phyloP scores from a whole-genome alignment of 2,888 invertebrate genomes.

The Hofmannophila pseudospretella region DNA sequence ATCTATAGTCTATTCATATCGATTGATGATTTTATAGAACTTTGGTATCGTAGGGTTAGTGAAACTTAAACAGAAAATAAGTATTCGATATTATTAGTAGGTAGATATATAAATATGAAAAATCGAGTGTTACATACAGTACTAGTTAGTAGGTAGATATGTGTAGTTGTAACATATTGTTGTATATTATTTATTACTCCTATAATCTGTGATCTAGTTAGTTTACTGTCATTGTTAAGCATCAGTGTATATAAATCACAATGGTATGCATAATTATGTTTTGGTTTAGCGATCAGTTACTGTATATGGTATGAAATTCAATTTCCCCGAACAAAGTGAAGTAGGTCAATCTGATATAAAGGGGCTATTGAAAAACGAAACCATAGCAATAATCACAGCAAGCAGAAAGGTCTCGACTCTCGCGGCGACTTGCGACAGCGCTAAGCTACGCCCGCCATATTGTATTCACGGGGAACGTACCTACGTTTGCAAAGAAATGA shows the following conservation, averaged over 20 bases:
- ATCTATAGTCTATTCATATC: too few species aligned
- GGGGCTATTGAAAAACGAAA: constrained; percentile 72
- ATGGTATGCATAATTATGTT: constrained; percentile 17
- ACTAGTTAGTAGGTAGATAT: too few species aligned
- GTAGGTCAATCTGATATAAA: constrained; percentile 70
- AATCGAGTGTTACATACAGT: too few species aligned
- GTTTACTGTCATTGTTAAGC: too few species aligned
- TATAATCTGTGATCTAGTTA: too few species aligned
- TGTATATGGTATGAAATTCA: constrained; percentile 52
- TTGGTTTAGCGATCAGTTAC: constrained; percentile 27
- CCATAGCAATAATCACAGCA: constrained; percentile 63
- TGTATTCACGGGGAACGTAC: constrained; percentile 57
- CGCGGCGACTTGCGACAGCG: constrained; percentile 56
- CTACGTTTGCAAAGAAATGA: constrained; percentile 70
- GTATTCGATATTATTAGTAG: too few species aligned
- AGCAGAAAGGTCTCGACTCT: constrained; percentile 50
- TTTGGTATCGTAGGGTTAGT: too few species aligned
- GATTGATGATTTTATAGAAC: too few species aligned
- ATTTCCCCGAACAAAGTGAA: constrained; percentile 62
- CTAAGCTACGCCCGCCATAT: constrained; percentile 48
- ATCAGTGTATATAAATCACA: constrained; percentile 2
- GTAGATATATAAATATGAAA: too few species aligned
- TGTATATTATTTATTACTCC: too few species aligned
- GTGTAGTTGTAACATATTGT: too few species aligned
- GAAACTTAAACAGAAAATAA: too few species aligned